Percentiles rank a stretch among this genome's conserved stretches.
phyloP scores from a whole-genome alignment of 2,113 vertebrate genomes.

The Rhodinocichla rosea region DNA sequence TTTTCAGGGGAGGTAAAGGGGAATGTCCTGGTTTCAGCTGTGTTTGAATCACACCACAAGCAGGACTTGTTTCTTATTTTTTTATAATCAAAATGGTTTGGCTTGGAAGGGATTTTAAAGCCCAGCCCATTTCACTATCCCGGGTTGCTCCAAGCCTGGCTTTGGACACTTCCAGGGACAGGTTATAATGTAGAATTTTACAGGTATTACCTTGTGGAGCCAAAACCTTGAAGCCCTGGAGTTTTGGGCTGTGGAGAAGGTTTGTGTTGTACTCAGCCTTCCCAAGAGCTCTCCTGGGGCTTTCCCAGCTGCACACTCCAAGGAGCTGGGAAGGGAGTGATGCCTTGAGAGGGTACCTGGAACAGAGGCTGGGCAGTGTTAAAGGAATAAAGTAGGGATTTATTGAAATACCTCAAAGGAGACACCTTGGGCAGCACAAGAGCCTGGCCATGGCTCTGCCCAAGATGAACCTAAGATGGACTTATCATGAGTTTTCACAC shows the following conservation, averaged over 20 bases:
- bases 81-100: background rate
- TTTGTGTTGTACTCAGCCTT: too few relatives aligned
- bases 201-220: background rate
- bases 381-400: background rate
- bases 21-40: background rate
- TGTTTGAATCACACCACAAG: background rate
- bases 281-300: background rate
- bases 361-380: background rate
- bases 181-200: background rate
- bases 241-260: rapidly evolving
- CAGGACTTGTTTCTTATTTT: background rate
- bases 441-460: rapidly evolving
- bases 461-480: background rate
- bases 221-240: background rate
- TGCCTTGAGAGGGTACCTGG: background rate
- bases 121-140: background rate
- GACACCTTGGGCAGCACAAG: background rate
- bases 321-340: background rate
- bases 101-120: background rate
- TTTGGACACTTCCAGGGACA: background rate
- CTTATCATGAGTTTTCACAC: background rate
- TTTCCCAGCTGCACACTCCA: background rate
- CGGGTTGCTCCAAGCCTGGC: background rate
- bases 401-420: background rate
- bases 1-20: background rate